Evolutionary conservation across 2,797 vertebrate species (phyloP), one percentile per base, ranked within the genome.

Genomic region (Bradypus variegatus): DNA sequence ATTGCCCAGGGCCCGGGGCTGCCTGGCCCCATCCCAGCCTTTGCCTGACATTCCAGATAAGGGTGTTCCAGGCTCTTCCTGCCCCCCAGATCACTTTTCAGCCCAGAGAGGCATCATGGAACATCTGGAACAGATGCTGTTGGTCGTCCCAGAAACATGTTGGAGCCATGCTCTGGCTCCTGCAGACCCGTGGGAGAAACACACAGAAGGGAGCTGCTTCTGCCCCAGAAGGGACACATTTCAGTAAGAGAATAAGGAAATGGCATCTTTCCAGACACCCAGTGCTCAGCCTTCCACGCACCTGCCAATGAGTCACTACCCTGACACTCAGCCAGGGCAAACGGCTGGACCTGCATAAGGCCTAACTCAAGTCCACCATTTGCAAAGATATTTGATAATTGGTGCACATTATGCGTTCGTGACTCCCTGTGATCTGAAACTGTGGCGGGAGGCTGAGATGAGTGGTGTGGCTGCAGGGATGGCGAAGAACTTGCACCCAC

Each of bases 301-400:
- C 6, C 62, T 5, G 50, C 76, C 79, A 60, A 13, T 10, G 55
- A 7, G 6, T 3, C 3, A 5, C 70, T 73, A n/a, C 70, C 3
- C 38, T 18, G 5, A 79, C 11, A 2, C 58, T n/a, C 27, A 1
- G 13, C 70, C 27, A 1, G 1, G 67, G 72, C 13, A 1, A 0
- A 5, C 0, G 36, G 0, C 15, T 31, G 87, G 58, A 60, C n/a
- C 85, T 0, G 0, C 0, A 0, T 19, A 1, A 15, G 1, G 0
- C 25, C 58, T 2, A 0, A 0, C 0, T 45, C 80, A 1, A 73
- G 75, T 5, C 29, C 50, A 3, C 0, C n/a, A 70, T n/a, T n/a
- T 45, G 45, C 65, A 58, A 38, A 90, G 64, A n/a, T 3, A 10
- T 4, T 6, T 70, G 92, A 50, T 86, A 27, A 58, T 31, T 1